Base-by-base conservation (phyloP, 64 coral and sea anemone genomes). In the Anthopleura sola region DNA sequence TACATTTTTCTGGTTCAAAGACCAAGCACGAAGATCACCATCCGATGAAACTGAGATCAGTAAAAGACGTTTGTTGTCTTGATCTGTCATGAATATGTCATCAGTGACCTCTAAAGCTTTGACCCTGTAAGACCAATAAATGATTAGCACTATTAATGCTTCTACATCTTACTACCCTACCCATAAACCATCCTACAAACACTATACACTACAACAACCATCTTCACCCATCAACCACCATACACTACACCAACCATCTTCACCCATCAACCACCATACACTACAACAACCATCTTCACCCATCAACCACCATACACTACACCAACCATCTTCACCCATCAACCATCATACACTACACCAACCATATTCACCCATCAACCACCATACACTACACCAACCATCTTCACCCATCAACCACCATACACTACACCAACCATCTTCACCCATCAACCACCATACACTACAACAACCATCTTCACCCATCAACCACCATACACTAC, bases 1-100 rank as follows among this genome's bases (percentile, higher is more conserved):
- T 57, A 98, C 95, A 69, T 94, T 88, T 10, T 89, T 83, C 55
- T 82, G 83, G 54, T 94, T 84, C 2, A 98, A 79, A 55, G 89
- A 86, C 95, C 95, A 98, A 23, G 92, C 89, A 80, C 89, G 91
- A 75, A 98, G 89, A 62, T 91, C 92, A 46, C 95, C 95, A 94
- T 98, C 95, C 13, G 95, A 98, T 49, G 95, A 98, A 20, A 93
- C 86, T 56, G 95, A 98, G 60, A 94, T 68, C 21, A 98, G 26
- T 36, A 98, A 29, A 21, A 77, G 49, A 26, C 49, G 31, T 51
- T 78, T 90, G 11, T 39, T 64, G 23, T 89, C 83, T 29, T 95
- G 86, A 80, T 75, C 68, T 20, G 90, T n/a, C n/a, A n/a, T 26
- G 10, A 75, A 75, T 10, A 85, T 74, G 39, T 91, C 90, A 83